Conservation (phyloP, 2,113 vertebrate genomes). For the Ahaetulla prasina region DNA sequence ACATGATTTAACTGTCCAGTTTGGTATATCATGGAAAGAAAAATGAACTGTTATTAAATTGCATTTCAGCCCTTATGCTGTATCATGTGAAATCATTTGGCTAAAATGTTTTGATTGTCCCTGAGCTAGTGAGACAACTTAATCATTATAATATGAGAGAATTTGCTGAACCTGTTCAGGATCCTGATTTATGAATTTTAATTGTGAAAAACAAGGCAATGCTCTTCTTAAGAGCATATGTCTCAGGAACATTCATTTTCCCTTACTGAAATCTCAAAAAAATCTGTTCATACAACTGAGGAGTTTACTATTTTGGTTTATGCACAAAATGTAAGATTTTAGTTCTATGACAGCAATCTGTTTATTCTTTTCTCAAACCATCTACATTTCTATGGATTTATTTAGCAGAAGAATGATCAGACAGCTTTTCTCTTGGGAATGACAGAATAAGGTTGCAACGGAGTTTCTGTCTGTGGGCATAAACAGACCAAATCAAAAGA, state of each 20-base stretch:
- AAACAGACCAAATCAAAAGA: constrained; percentile 11
- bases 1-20: constrained; percentile 19
- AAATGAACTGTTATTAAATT: constrained; percentile 23
- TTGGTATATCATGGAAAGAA: constrained; percentile 19
- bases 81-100: constrained; percentile 38
- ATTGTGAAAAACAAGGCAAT: constrained; percentile 34
- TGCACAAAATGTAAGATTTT: background rate
- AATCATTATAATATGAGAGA: constrained; percentile 41
- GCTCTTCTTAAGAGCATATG: constrained; percentile 40
- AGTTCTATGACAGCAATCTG: background rate
- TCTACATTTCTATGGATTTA: background rate
- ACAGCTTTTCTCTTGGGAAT: constrained; percentile 1
- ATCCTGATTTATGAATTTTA: constrained; percentile 38
- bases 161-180: constrained; percentile 32
- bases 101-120: constrained; percentile 51
- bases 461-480: background rate
- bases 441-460: constrained; percentile 19
- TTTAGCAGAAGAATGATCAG: background rate
- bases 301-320: constrained; percentile 38
- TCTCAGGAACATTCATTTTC: constrained; percentile 47
- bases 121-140: constrained; percentile 6
- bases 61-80: constrained; percentile 34
- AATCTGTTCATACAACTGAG: constrained; percentile 36
- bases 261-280: constrained; percentile 18
- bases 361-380: background rate